Evolutionary conservation across 2,888 invertebrate genomes (phyloP).

Genomic region (Gryllus longicercus): DNA sequence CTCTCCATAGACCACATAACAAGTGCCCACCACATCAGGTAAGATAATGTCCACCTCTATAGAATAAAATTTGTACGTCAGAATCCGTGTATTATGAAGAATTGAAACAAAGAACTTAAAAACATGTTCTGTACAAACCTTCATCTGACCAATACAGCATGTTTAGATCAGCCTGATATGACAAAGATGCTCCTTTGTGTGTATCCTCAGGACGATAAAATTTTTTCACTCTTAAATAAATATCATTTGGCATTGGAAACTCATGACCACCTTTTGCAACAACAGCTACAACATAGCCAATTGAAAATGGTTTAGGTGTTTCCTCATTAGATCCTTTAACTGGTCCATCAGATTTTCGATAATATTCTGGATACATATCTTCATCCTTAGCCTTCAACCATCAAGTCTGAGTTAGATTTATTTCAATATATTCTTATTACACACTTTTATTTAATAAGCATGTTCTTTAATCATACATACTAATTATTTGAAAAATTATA

Average conservation of each 20-base stretch:
- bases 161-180: constrained; percentile 66
- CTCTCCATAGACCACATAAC: constrained; percentile 63
- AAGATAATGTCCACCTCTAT: constrained; percentile 56
- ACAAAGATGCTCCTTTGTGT: constrained; percentile 53
- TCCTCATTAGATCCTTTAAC: constrained; percentile 68
- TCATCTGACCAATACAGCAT: constrained; percentile 75
- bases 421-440: too few relatives aligned
- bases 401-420: too few relatives aligned
- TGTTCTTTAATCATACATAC: too few relatives aligned
- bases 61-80: constrained; percentile 29
- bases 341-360: constrained; percentile 66
- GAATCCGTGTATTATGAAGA: background rate
- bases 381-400: constrained; percentile 56
- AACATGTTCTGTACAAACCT: constrained; percentile 46
- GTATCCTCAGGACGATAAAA: constrained; percentile 76
- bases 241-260: constrained; percentile 55
- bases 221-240: constrained; percentile 64
- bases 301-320: constrained; percentile 71
- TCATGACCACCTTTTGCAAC: constrained; percentile 54
- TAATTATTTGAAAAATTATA: too few relatives aligned
- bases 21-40: constrained; percentile 63
- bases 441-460: too few relatives aligned
- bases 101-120: constrained; percentile 26
- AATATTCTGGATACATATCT: constrained; percentile 74
- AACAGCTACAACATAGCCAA: constrained; percentile 66